Percentiles rank a stretch among this genome's conserved stretches.
phyloP scores from a whole-genome alignment of 2,888 invertebrate species.

The Idaea straminata region DNA sequence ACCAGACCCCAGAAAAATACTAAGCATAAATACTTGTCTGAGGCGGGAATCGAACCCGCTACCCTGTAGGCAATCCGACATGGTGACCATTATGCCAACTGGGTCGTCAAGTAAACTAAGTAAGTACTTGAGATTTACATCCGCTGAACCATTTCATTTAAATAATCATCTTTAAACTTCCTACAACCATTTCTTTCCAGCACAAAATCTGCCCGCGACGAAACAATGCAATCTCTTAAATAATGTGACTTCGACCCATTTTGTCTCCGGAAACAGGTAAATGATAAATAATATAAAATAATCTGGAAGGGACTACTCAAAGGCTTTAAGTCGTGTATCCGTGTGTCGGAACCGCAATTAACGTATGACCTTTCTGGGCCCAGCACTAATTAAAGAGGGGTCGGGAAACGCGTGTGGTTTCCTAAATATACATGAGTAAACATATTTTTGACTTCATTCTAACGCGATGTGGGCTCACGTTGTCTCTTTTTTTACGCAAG shows the following conservation, averaged over 20 bases:
- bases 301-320: constrained; percentile 45
- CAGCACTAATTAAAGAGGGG: constrained; percentile 51
- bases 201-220: neutral
- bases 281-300: constrained; percentile 56
- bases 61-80: no score
- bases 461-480: constrained; percentile 3
- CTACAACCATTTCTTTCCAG: neutral
- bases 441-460: constrained; percentile 28
- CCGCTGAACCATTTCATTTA: no score
- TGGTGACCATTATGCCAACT: no score
- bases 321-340: constrained; percentile 52
- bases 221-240: neutral
- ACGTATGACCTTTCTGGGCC: constrained; percentile 45
- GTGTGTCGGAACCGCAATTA: constrained; percentile 56
- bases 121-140: no score
- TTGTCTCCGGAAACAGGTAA: constrained; percentile 29
- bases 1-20: no score
- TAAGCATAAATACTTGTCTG: no score
- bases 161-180: no score
- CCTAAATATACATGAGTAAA: constrained; percentile 27
- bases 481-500: constrained; percentile 9
- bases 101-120: no score
- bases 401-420: constrained; percentile 28
- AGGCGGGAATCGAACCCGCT: no score
- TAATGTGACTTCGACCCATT: constrained; percentile 20